Percentiles rank a stretch among this genome's conserved stretches.
These are phyloP conservation scores for Podarcis cretensis DNA, from an alignment of 2,113 vertebrate species.

Conservation along the genomic window DNA sequence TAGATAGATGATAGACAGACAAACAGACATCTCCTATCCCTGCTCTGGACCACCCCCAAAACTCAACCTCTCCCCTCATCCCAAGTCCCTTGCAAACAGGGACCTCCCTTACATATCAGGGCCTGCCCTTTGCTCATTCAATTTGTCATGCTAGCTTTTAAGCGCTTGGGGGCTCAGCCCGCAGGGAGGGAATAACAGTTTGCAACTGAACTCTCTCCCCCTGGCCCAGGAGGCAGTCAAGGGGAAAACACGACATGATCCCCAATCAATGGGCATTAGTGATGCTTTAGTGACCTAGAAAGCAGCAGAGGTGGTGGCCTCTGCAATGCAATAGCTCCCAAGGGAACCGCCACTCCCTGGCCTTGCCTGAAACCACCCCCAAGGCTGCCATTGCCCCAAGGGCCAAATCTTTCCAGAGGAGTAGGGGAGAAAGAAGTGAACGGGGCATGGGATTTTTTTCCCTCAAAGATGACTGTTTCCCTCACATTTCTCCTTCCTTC, in stretches of 20 bases:
- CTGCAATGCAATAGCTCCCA: neutral
- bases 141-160: neutral
- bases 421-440: too few species aligned
- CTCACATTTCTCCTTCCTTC: neutral
- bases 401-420: neutral
- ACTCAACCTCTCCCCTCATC: neutral
- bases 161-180: neutral
- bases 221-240: neutral
- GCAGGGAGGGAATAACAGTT: neutral
- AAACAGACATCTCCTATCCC: too few species aligned
- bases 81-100: neutral
- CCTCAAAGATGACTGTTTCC: neutral
- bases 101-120: too few species aligned
- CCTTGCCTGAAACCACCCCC: neutral
- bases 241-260: conserved; percentile 24
- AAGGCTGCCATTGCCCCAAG: neutral
- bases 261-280: conserved; percentile 25
- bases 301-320: neutral
- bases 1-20: too few species aligned
- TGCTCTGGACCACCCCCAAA: too few species aligned
- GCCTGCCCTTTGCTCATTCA: neutral
- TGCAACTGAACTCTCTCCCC: neutral
- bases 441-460: neutral
- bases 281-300: neutral
- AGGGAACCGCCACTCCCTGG: neutral